Evolutionary conservation across 2,888 invertebrate species (phyloP), one percentile per base, ranked within the genome.

Genomic region (Cheiracanthium punctorium): DNA sequence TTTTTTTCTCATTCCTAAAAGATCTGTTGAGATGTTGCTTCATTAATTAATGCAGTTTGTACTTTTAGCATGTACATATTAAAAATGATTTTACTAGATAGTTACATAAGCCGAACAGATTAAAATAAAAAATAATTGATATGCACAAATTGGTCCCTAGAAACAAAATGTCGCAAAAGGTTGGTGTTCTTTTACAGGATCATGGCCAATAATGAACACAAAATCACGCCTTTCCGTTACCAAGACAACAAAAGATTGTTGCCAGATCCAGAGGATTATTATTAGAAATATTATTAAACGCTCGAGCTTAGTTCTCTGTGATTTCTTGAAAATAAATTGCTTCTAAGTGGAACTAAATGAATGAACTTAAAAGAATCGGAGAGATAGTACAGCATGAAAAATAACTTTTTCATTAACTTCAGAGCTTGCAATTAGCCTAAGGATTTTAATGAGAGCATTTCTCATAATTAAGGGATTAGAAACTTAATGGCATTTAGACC

Each of bases 391-490:
- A 30, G n/a, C 48, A 12, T 33, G 58, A 58, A 77, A 82, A 77
- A 82, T 72, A 82, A 82, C 82, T 82, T 72, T n/a, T n/a, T n/a
- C n/a, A n/a, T n/a, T n/a, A n/a, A n/a, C n/a, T n/a, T n/a, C 77
- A 72, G 72, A 82, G 64, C 72, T 82, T 48, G 82, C 71, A 82
- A 82, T 82, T 82, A 82, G 82, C 76, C n/a, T 77, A 72, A 65
- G 32, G 77, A 77, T 77, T 82, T 82, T 82, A 82, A 82, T 82
- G 82, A 82, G 82, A 37, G 71, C 82, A 64, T 77, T 82, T 71
- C 64, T 77, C 75, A 67, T 82, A 70, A 75, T 72, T 77, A 32
- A 48, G 71, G 77, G 77, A 82, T 82, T 82, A 82, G 72, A 41
- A 58, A 82, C 76, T 71, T 72, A 82, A 82, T 76, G 77, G 82